Evolutionary conservation across 2,888 invertebrate genomes (phyloP).

Genomic region (Hybos culiciformis): DNA sequence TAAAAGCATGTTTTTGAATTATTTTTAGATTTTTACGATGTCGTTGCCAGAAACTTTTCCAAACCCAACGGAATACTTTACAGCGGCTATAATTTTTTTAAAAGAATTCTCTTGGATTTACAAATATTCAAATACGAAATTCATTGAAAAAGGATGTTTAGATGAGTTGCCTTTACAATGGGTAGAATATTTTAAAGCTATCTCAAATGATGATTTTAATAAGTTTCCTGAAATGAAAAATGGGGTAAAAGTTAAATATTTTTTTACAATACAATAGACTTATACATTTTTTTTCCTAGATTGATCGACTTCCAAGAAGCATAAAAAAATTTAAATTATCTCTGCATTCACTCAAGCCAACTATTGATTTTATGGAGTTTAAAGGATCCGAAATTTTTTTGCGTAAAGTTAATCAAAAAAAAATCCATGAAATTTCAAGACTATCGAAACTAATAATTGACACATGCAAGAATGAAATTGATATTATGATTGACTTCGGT

Average conservation of each 20-base stretch:
- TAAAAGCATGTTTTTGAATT: no score
- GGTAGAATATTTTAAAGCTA: conserved; percentile 33
- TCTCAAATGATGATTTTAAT: conserved; percentile 37
- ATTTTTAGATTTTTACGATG: no score
- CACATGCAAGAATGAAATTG: conserved; percentile 30
- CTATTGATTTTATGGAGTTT: conserved; percentile 6
- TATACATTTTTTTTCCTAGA: conserved; percentile 21
- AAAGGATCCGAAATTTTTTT: conserved; percentile 15
- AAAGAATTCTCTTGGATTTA: conserved; percentile 47
- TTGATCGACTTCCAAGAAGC: conserved; percentile 30
- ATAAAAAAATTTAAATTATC: conserved; percentile 32
- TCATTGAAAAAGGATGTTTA: conserved; percentile 42
- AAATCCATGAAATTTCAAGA: conserved; percentile 54
- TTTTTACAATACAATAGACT: background rate
- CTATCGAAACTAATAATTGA: conserved; percentile 39
- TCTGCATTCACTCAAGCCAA: conserved; percentile 19
- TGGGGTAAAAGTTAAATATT: conserved; percentile 18
- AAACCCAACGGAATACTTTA: conserved; percentile 39
- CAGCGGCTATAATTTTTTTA: conserved; percentile 42
- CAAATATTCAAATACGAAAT: conserved; percentile 48
- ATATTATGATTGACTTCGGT: conserved; percentile 55
- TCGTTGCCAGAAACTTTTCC: conserved; percentile 25
- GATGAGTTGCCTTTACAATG: conserved; percentile 42
- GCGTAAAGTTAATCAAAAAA: conserved; percentile 43
- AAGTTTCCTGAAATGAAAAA: conserved; percentile 30